phyloP scores from a whole-genome alignment of 2,888 invertebrate genomes.

The Cheilosia vulpina region DNA sequence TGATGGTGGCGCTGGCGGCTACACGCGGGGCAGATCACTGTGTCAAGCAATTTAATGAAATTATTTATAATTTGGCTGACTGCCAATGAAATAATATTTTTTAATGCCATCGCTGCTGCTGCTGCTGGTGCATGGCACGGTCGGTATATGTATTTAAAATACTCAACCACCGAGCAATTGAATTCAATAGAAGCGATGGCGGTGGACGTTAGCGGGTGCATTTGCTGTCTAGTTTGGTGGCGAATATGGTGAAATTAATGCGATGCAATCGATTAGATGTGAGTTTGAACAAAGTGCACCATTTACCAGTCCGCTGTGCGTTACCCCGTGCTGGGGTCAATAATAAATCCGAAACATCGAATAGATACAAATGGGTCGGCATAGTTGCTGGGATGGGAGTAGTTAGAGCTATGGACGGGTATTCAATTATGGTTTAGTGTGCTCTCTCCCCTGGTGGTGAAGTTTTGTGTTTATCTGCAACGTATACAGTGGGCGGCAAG shows the following conservation, averaged over 20 bases:
- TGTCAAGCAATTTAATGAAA: constrained; percentile 81
- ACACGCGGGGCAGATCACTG: constrained; percentile 51
- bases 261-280: constrained; percentile 60
- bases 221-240: constrained; percentile 32
- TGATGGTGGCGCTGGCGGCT: not conserved
- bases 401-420: constrained; percentile 18
- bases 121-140: constrained; percentile 12
- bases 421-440: constrained; percentile 31
- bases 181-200: constrained; percentile 36
- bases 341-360: constrained; percentile 54
- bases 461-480: constrained; percentile 41
- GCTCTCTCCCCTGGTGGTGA: constrained; percentile 6
- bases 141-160: constrained; percentile 51
- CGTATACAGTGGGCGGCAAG: constrained; percentile 22
- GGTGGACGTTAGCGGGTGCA: not conserved
- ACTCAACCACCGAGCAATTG: constrained; percentile 56
- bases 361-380: constrained; percentile 41
- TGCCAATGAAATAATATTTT: constrained; percentile 77
- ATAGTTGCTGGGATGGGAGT: not conserved
- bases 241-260: constrained; percentile 55
- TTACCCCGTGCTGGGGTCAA: constrained; percentile 49
- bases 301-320: constrained; percentile 1
- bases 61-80: constrained; percentile 82
- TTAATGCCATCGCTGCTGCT: constrained; percentile 25
- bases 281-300: constrained; percentile 42